Conservation (phyloP, 2,888 invertebrate species). For the Meteorus colon region DNA sequence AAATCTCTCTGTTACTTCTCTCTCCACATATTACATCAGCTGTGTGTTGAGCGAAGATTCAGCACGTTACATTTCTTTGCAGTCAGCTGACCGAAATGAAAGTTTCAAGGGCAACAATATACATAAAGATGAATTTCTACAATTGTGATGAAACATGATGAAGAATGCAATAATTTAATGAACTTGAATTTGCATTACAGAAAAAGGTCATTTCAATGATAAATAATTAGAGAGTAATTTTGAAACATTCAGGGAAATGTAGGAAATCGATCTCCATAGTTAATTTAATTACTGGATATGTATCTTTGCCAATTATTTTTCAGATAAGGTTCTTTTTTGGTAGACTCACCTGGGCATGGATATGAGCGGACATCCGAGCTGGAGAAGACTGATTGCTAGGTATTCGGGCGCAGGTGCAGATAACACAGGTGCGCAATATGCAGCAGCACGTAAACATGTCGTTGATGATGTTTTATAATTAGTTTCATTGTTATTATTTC, state of each 20-base stretch:
- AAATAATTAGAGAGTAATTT: no score
- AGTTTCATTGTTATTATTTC: conserved; percentile 36
- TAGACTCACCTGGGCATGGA: conserved; percentile 68
- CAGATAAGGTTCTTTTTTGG: neutral
- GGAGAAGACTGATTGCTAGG: conserved; percentile 66
- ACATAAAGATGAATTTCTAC: no score
- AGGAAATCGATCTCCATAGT: no score
- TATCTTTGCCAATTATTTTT: neutral
- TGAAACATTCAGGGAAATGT: no score
- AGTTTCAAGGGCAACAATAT: neutral
- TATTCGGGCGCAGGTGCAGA: conserved; percentile 66
- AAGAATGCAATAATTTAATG: neutral
- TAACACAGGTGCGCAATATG: conserved; percentile 60
- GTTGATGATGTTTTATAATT: conserved; percentile 43
- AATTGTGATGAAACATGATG: neutral
- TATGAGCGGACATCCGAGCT: conserved; percentile 68
- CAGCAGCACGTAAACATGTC: conserved; percentile 51
- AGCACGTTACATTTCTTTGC: neutral
- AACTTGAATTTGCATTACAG: neutral
- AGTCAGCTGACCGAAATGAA: neutral
- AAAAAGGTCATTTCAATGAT: neutral
- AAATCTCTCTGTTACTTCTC: neutral
- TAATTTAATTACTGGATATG: neutral
- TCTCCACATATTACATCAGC: neutral
- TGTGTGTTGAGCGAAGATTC: neutral